Evolutionary conservation across 2,113 vertebrate genomes (phyloP).

Genomic region (Dicentrarchus labrax): DNA sequence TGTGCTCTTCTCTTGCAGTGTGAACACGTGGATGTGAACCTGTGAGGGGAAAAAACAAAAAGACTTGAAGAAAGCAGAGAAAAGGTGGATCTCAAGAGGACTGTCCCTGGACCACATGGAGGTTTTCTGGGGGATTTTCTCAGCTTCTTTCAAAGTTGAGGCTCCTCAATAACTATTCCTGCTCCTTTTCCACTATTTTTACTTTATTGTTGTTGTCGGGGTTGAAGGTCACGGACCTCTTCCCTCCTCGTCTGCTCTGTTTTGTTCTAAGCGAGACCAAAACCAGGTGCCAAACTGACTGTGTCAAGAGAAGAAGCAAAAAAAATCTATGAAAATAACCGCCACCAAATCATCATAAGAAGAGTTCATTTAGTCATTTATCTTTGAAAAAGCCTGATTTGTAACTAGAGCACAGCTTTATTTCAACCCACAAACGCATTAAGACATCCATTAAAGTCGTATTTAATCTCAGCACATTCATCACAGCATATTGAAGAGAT

Average conservation of each 20-base stretch:
- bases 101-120: constrained; percentile 34
- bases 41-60: not conserved
- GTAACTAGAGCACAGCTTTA: not conserved
- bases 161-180: constrained; percentile 35
- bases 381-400: not conserved
- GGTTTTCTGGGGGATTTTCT: constrained; percentile 15
- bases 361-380: not conserved
- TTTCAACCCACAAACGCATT: not conserved
- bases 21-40: constrained; percentile 17
- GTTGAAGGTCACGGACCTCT: not conserved
- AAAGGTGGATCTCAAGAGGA: constrained; percentile 27
- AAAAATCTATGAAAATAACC: constrained; percentile 15
- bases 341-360: constrained; percentile 3
- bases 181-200: not conserved
- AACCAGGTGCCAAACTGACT: constrained; percentile 78
- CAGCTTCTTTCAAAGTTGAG: constrained; percentile 40
- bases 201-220: not conserved
- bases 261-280: constrained; percentile 66
- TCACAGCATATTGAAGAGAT: not conserved
- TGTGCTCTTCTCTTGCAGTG: constrained; percentile 73
- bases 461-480: not conserved
- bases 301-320: constrained; percentile 73
- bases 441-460: constrained; percentile 3
- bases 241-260: constrained; percentile 11
- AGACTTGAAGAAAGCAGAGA: not conserved